Base-by-base conservation (phyloP, 2,797 vertebrate genomes). In the Alectoris magna region DNA sequence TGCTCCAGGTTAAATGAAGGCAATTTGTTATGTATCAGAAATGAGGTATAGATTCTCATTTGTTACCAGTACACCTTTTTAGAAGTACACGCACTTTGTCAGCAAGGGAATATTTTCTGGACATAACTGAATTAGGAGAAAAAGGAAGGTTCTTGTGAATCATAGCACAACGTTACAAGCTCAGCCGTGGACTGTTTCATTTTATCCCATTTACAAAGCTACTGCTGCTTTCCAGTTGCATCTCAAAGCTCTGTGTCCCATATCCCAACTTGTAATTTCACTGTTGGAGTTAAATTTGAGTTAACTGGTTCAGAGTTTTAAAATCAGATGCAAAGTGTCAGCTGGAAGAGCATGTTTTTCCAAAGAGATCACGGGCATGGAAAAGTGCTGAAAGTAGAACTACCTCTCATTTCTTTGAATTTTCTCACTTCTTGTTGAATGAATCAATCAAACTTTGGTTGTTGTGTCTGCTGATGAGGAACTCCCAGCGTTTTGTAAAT, bases 131-230 rank as follows among this genome's bases (percentile, higher is more conserved):
- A 75, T 84, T 74, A 34, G 11, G 46, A 83, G 31, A 29, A 69
- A 69, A 41, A 14, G 62, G 90, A 72, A 63, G 31, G 31, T n/a
- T 56, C 43, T 15, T 3, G n/a, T 82, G 75, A 91, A 84, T 36
- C 53, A 14, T 3, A 27, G 38, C 22, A 48, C n/a, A 14, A 56
- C 0, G 2, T 55, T 49, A 63, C 5, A 39, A 11, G 16, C 62
- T 82, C 44, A 89, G 43, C 44, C 17, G 3, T 4, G 18, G n/a
- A 82, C 10, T 41, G 0, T 69, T 88, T 84, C 49, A 60, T 92
- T 82, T 93, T 36, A 92, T 84, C 66, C 56, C 63, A 11, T 38
- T 36, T 91, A 59, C 51, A 83, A 97, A 91, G 58, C 29, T 82
- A 24, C 23, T 78, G 24, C 36, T 72, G 39, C 76, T 58, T 88